These are phyloP conservation scores for Tetranychus piercei DNA, from an alignment of 2,888 invertebrate species.

Conservation along the genomic window DNA sequence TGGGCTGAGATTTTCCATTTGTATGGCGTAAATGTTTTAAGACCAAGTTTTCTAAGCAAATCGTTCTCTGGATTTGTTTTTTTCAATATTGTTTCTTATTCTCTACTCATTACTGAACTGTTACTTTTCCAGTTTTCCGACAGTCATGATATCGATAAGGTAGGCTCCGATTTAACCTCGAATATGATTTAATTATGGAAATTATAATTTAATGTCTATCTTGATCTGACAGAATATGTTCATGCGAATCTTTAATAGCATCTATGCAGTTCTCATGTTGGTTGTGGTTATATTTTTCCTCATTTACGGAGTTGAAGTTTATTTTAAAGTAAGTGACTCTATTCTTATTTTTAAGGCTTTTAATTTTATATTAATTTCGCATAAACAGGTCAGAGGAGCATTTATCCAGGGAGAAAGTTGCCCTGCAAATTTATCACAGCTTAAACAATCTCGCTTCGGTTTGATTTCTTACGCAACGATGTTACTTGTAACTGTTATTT, in stretches of 20 bases:
- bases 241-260: conserved; percentile 71
- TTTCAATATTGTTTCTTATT: conserved; percentile 72
- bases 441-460: conserved; percentile 74
- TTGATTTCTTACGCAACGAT: conserved; percentile 73
- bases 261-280: conserved; percentile 72
- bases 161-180: not conserved
- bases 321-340: conserved; percentile 50
- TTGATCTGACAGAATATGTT: conserved; percentile 42
- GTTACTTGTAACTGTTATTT: conserved; percentile 69
- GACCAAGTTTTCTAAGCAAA: conserved; percentile 71
- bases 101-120: conserved; percentile 54
- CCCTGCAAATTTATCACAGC: conserved; percentile 52
- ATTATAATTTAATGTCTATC: no score
- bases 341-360: no score
- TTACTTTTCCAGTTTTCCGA: conserved; percentile 25
- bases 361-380: no score
- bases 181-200: no score
- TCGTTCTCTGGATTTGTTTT: conserved; percentile 72
- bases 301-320: conserved; percentile 82
- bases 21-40: conserved; percentile 65
- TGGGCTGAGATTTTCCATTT: conserved; percentile 84
- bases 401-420: conserved; percentile 28
- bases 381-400: conserved; percentile 28
- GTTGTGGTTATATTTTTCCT: conserved; percentile 78
- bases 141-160: conserved; percentile 23